A percentile compares a stretch with the other conserved stretches of the same genome.
Evolutionary conservation across 2,888 invertebrate genomes (phyloP).

Genomic region (Drosophila austrosaltans): DNA sequence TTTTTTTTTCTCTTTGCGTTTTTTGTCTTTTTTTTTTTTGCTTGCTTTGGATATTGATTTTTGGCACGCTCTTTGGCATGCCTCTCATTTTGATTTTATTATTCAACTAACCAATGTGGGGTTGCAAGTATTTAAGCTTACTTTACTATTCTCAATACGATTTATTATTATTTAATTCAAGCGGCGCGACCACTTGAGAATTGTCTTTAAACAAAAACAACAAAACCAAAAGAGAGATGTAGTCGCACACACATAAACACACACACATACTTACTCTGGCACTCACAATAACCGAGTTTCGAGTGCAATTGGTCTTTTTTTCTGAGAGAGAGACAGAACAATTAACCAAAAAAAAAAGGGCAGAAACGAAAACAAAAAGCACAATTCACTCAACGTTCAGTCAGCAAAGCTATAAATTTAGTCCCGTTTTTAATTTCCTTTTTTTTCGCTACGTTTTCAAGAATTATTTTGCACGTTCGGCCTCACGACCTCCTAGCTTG

Average conservation of each 20-base stretch:
- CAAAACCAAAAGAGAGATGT: background rate
- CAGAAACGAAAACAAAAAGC: constrained; percentile 11
- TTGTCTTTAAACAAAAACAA: constrained; percentile 12
- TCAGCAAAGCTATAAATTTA: constrained; percentile 5
- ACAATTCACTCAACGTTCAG: constrained; percentile 7
- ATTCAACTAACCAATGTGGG: constrained; percentile 1
- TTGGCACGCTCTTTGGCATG: constrained; percentile 10
- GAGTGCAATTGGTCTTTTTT: constrained; percentile 8
- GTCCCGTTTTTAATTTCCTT: background rate
- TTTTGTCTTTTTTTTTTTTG: constrained; percentile 51
- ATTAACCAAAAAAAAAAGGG: constrained; percentile 8
- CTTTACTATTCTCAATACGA: constrained; percentile 5
- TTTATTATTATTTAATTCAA: constrained; percentile 1
- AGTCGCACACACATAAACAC: background rate
- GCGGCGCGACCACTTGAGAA: constrained; percentile 3
- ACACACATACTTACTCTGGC: constrained; percentile 12
- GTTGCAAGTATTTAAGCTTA: background rate
- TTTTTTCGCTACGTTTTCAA: constrained; percentile 6
- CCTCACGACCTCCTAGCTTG: background rate
- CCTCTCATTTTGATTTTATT: constrained; percentile 7
- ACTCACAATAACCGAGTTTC: constrained; percentile 1
- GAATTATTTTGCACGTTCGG: background rate
- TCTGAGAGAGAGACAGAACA: constrained; percentile 2
- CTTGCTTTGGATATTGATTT: constrained; percentile 12
- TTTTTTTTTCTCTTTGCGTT: constrained; percentile 65